A percentile compares a stretch with the other conserved stretches of the same genome.
Conservation (phyloP, 2,113 vertebrate species). For the Macquaria australasica region DNA sequence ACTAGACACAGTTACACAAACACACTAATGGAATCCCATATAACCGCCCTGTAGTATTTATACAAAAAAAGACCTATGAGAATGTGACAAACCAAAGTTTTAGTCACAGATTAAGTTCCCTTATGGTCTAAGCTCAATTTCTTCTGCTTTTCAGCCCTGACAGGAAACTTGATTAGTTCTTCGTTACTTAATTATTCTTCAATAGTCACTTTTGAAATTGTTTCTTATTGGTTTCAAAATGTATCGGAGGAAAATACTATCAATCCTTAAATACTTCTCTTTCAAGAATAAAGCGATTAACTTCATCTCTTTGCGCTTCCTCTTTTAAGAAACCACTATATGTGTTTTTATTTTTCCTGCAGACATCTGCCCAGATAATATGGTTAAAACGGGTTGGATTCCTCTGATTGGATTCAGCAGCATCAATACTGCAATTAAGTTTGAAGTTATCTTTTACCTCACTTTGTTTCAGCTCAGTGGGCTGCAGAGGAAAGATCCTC, state of each 20-base stretch:
- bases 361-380: conserved; percentile 17
- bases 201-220: neutral
- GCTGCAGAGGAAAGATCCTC: conserved; percentile 5
- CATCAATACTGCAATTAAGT: conserved; percentile 10
- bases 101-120: neutral
- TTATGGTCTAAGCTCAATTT: too few species aligned
- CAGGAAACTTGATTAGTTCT: neutral
- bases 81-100: neutral
- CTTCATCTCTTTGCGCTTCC: neutral
- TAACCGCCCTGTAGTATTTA: neutral
- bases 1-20: neutral
- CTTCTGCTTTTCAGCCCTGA: neutral
- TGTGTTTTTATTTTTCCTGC: neutral
- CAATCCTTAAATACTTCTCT: neutral
- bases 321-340: neutral
- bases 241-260: neutral
- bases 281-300: neutral
- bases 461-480: conserved; percentile 4
- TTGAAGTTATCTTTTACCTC: conserved; percentile 12
- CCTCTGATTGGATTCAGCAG: conserved; percentile 17
- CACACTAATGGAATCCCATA: neutral
- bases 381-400: neutral
- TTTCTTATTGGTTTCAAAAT: neutral
- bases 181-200: neutral
- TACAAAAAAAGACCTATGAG: neutral